A percentile compares a stretch with the other conserved stretches of the same genome.
Evolutionary conservation across 2,113 vertebrate species (phyloP).

Genomic region (Megaptera novaeangliae): DNA sequence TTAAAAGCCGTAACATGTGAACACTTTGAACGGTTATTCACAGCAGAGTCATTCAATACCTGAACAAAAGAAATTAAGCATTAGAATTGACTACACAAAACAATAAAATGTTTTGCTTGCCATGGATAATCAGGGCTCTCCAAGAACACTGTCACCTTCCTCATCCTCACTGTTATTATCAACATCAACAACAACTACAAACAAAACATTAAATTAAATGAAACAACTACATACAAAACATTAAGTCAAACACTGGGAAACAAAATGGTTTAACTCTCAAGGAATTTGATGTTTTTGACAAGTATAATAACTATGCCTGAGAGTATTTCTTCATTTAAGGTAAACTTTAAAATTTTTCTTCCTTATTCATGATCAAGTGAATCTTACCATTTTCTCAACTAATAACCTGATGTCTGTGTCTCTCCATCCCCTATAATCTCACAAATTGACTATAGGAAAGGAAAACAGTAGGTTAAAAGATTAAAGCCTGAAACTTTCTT

Average conservation of each 20-base stretch:
- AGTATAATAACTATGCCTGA: background rate
- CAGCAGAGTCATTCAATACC: constrained; percentile 63
- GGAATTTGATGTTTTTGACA: background rate
- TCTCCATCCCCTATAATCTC: background rate
- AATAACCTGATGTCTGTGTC: background rate
- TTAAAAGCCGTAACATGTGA: constrained; percentile 42
- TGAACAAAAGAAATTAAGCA: constrained; percentile 69
- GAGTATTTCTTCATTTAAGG: background rate
- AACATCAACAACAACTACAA: background rate
- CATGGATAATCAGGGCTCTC: background rate
- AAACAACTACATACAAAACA: constrained; percentile 22
- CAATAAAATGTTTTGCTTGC: background rate
- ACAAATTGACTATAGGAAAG: background rate
- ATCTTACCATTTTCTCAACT: constrained; percentile 16
- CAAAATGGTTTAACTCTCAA: background rate
- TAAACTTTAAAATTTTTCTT: constrained; percentile 6
- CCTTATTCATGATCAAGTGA: background rate
- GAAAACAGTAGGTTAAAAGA: background rate
- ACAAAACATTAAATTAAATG: background rate
- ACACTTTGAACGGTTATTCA: constrained; percentile 48
- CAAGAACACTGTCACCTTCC: background rate
- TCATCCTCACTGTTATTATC: background rate
- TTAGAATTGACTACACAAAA: constrained; percentile 34
- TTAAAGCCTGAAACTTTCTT: background rate
- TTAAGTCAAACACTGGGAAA: background rate